A percentile compares a stretch with the other conserved stretches of the same genome.
phyloP scores from a whole-genome alignment of 2,888 invertebrate species.

The Sinhomidia bicolor region DNA sequence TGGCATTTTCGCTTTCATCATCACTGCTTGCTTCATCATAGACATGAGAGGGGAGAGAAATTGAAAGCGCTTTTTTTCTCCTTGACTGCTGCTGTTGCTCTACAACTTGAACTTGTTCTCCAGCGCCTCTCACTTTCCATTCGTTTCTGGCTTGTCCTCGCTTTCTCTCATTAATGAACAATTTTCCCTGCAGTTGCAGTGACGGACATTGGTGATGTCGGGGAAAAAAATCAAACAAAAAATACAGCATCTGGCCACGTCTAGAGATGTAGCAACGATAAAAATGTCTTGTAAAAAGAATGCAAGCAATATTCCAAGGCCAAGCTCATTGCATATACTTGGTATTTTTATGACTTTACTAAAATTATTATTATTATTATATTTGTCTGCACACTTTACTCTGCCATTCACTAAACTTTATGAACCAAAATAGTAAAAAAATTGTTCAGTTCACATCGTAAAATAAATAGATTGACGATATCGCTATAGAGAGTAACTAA shows the following conservation, averaged over 20 bases:
- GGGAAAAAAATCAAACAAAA: neutral
- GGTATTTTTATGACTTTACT: neutral
- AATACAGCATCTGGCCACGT: neutral
- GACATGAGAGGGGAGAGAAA: no score
- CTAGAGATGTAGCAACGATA: neutral
- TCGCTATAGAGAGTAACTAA: neutral
- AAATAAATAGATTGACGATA: neutral
- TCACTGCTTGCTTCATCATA: no score
- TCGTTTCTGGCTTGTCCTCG: neutral
- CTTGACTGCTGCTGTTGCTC: no score
- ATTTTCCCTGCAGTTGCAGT: neutral
- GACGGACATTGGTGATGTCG: neutral
- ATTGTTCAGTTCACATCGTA: no score
- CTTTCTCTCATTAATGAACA: neutral
- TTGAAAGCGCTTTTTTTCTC: no score
- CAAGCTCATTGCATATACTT: neutral
- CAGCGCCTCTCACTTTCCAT: no score
- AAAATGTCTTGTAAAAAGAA: neutral
- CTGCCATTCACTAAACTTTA: neutral
- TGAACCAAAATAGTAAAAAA: no score
- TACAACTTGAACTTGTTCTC: no score
- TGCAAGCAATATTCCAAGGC: neutral
- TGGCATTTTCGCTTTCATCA: no score
- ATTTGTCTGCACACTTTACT: neutral
- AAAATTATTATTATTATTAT: neutral